Conservation (phyloP, 2,113 vertebrate species). For the Reinhardtius hippoglossoides region DNA sequence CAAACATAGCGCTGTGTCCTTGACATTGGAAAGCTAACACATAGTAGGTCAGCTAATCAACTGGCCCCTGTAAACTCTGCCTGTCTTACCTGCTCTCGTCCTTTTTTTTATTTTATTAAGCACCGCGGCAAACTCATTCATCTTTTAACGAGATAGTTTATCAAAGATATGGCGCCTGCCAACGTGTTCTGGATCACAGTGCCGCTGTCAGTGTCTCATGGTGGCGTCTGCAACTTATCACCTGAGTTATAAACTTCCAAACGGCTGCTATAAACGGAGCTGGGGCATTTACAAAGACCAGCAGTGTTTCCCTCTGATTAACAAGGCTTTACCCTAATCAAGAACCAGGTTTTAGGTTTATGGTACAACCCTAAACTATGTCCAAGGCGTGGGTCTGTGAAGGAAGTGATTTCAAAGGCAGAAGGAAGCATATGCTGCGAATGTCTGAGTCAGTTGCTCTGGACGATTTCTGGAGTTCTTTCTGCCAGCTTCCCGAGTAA, state of each 20-base stretch:
- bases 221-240: constrained; percentile 60
- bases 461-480: too few species aligned
- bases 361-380: neutral
- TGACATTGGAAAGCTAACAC: constrained; percentile 57
- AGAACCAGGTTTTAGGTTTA: neutral
- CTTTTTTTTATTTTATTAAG: constrained; percentile 55
- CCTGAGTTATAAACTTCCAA: constrained; percentile 61
- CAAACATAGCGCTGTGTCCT: constrained; percentile 62
- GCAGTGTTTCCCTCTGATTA: constrained; percentile 44
- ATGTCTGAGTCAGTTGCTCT: too few species aligned
- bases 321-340: constrained; percentile 15
- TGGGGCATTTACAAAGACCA: constrained; percentile 42
- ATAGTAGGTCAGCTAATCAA: constrained; percentile 68
- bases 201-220: constrained; percentile 36
- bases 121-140: constrained; percentile 63
- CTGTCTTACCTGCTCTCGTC: constrained; percentile 53
- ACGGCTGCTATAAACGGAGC: constrained; percentile 57
- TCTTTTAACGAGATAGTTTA: constrained; percentile 73
- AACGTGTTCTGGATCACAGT: constrained; percentile 57
- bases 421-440: neutral
- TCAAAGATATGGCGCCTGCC: constrained; percentile 62
- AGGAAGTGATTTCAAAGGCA: neutral
- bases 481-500: too few species aligned
- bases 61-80: constrained; percentile 64
- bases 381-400: neutral